A percentile compares a stretch with the other conserved stretches of the same genome.
These are phyloP conservation scores for Clarias gariepinus DNA, from an alignment of 2,113 vertebrate genomes.

Conservation along the genomic window DNA sequence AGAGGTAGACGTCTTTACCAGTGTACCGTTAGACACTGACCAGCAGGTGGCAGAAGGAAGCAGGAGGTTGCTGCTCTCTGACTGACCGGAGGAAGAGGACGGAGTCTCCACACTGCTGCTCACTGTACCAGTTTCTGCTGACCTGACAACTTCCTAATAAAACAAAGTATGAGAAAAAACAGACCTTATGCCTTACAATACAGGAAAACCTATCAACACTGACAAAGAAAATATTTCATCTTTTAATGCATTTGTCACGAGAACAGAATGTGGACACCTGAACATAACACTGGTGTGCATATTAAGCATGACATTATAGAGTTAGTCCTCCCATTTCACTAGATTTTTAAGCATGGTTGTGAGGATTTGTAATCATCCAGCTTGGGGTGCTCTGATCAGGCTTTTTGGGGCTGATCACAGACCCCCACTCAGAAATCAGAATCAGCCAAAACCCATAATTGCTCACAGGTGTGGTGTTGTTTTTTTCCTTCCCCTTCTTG, in stretches of 20 bases:
- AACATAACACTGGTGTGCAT: background rate
- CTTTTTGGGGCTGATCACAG: no score
- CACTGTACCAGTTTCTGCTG: conserved; percentile 64
- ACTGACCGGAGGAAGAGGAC: conserved; percentile 80
- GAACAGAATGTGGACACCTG: background rate
- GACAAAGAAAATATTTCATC: background rate
- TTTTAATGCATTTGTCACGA: background rate
- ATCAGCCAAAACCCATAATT: no score
- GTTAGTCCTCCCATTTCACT: background rate
- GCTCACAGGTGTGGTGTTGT: no score
- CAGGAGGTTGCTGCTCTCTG: conserved; percentile 75
- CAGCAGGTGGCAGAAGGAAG: conserved; percentile 86
- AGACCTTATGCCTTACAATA: background rate
- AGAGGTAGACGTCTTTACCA: conserved; percentile 83
- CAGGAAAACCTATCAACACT: background rate
- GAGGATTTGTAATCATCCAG: background rate
- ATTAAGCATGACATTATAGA: background rate
- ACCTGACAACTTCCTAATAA: conserved; percentile 77
- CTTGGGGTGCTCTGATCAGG: background rate
- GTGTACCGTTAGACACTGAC: conserved; percentile 85
- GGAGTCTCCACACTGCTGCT: conserved; percentile 50
- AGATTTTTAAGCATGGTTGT: background rate
- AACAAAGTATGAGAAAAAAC: background rate
- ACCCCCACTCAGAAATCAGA: no score
- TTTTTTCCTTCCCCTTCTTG: no score